Conservation (phyloP, 2,797 vertebrate genomes). For the Lutjanus argentimaculatus region DNA sequence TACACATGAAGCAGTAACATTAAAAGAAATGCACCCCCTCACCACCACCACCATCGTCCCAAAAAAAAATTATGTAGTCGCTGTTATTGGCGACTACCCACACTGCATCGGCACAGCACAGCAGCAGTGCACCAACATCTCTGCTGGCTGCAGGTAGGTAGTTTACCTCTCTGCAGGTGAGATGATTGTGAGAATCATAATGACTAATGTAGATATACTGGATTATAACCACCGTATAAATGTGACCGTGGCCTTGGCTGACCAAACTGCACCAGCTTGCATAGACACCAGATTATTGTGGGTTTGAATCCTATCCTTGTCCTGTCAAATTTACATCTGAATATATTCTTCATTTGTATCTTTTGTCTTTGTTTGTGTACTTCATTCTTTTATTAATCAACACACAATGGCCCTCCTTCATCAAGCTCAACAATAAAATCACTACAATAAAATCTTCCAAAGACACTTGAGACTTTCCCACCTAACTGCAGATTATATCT, state of each 20-base stretch:
- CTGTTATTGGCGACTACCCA: background rate
- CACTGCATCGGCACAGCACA: background rate
- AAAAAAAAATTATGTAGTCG: background rate
- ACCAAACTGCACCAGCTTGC: constrained; percentile 70
- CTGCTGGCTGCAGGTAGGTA: constrained; percentile 28
- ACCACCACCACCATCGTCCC: background rate
- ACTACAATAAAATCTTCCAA: background rate
- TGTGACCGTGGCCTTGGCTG: constrained; percentile 48
- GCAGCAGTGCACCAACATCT: constrained; percentile 20
- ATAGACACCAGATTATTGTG: constrained; percentile 57
- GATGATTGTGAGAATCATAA: constrained; percentile 30
- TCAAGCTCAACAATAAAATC: background rate
- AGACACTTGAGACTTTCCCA: background rate
- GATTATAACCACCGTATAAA: constrained; percentile 19
- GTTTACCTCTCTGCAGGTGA: constrained; percentile 42
- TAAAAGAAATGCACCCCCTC: constrained; percentile 23
- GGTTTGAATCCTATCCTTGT: constrained; percentile 23
- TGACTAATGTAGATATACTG: constrained; percentile 42
- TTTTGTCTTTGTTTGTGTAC: background rate
- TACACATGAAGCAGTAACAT: constrained; percentile 46
- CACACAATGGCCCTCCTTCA: constrained; percentile 14
- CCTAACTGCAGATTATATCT: background rate
- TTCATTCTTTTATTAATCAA: background rate
- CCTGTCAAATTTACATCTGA: constrained; percentile 7
- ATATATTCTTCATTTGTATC: background rate